Conservation (phyloP, 2,888 invertebrate genomes). For the Unio delphinus region DNA sequence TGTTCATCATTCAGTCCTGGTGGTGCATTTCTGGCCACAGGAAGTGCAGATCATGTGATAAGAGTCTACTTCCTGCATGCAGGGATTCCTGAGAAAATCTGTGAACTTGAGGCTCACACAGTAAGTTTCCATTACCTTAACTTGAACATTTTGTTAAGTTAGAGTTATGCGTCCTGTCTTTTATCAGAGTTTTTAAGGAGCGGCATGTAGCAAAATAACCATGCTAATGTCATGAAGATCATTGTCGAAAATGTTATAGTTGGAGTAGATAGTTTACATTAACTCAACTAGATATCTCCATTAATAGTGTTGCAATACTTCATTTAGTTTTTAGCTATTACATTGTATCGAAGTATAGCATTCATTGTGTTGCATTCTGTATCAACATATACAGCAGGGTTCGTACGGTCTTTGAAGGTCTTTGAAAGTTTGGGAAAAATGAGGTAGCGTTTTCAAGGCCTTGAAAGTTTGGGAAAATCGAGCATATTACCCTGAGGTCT, state of each 20-base stretch:
- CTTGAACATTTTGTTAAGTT: not conserved
- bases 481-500: too few relatives aligned
- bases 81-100: constrained; percentile 83
- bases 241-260: not conserved
- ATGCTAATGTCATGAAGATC: not conserved
- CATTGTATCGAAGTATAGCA: not conserved
- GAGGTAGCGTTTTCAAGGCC: too few relatives aligned
- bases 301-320: too few relatives aligned
- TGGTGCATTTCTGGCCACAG: constrained; percentile 92
- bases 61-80: constrained; percentile 87
- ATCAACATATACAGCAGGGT: not conserved
- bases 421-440: too few relatives aligned
- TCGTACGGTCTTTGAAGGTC: too few relatives aligned
- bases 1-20: constrained; percentile 91
- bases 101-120: constrained; percentile 85
- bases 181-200: not conserved
- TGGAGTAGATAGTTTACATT: not conserved
- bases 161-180: not conserved
- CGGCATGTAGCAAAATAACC: not conserved
- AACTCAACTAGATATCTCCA: not conserved
- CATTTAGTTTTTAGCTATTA: too few relatives aligned
- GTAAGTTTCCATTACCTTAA: constrained; percentile 56
- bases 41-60: constrained; percentile 94
- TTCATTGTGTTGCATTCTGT: not conserved
- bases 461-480: too few relatives aligned